phyloP scores from a whole-genome alignment of 2,888 invertebrate species.

The Hyalella azteca region DNA sequence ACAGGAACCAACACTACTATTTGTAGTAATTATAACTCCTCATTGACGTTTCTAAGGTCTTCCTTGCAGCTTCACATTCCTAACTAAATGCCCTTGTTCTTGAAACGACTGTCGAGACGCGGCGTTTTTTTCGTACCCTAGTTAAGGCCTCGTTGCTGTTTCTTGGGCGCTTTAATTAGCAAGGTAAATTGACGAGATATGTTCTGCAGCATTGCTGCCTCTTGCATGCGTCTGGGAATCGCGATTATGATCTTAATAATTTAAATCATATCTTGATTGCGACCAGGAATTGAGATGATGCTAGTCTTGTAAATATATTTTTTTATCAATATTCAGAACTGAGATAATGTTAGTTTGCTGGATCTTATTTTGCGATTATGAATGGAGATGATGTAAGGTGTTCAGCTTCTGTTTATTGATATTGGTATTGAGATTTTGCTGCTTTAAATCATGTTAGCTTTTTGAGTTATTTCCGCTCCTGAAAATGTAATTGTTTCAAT shows the following conservation, averaged over 20 bases:
- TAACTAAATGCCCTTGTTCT: slow-evolving; percentile 23
- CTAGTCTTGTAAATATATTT: background rate
- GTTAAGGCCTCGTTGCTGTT: slow-evolving; percentile 14
- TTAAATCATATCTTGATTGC: background rate
- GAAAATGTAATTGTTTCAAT: too few relatives aligned
- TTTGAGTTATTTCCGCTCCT: too few relatives aligned
- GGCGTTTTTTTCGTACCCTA: background rate
- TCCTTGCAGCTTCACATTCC: slow-evolving; percentile 14
- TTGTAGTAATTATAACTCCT: background rate
- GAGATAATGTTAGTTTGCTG: too few relatives aligned
- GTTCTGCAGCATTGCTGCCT: background rate
- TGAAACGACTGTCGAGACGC: slow-evolving; percentile 1
- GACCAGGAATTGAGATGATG: background rate
- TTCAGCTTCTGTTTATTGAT: too few relatives aligned
- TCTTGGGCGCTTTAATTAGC: background rate
- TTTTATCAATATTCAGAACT: too few relatives aligned
- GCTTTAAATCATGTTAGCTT: too few relatives aligned
- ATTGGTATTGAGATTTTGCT: too few relatives aligned
- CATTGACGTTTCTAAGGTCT: background rate
- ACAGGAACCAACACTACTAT: background rate
- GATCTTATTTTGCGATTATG: too few relatives aligned
- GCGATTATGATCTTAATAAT: background rate
- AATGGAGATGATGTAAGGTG: too few relatives aligned
- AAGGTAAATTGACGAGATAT: slow-evolving; percentile 9
- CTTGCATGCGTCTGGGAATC: background rate